Evolutionary conservation across 2,888 invertebrate genomes (phyloP), one percentile per base, ranked within the genome.

Genomic region (Chymomyza caudatula): DNA sequence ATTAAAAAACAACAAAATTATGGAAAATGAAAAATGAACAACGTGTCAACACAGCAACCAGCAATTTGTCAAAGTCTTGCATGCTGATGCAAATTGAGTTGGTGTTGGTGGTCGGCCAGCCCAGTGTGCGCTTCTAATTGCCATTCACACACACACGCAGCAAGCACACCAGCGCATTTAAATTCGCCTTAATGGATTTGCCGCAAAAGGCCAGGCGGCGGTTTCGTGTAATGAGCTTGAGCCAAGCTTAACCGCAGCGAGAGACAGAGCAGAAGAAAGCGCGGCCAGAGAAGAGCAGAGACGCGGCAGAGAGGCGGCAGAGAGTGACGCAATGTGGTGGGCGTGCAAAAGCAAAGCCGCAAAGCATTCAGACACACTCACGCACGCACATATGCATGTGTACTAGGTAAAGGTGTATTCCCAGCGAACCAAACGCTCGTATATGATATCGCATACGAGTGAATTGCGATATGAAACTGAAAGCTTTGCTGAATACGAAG

Each of bases 61-160:
- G 76, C 82, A 82, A 82, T 82, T 82, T 82, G 86, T 82, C 86
- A 82, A 86, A 73, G 70, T 79, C 76, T 65, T 49, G 71, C 23
- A 22, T 13, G 47, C 47, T 51, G 54, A 49, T 58, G 54, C n/a
- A n/a, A n/a, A n/a, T n/a, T n/a, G n/a, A n/a, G 54, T 37, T 37
- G 37, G 5, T 37, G 37, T 37, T 8, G 47, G 15, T 5, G 13
- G 15, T 47, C 4, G 15, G 6, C 47, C 47, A 17, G 17, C 19
- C 15, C 47, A 47, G 19, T 6, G 5, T 47, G 13, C 8, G 19
- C 47, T 17, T 8, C 15, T 19, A 47, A 15, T 17, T 15, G 47
- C n/a, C 19, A 19, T 47, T 47, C n/a, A 47, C 15, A 19, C 15
- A 47, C 47, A 6, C 47, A 15, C 47, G n/a, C 5, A 15, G 4